Conservation (phyloP, 2,888 invertebrate species). For the Deladenus siricidicola region DNA sequence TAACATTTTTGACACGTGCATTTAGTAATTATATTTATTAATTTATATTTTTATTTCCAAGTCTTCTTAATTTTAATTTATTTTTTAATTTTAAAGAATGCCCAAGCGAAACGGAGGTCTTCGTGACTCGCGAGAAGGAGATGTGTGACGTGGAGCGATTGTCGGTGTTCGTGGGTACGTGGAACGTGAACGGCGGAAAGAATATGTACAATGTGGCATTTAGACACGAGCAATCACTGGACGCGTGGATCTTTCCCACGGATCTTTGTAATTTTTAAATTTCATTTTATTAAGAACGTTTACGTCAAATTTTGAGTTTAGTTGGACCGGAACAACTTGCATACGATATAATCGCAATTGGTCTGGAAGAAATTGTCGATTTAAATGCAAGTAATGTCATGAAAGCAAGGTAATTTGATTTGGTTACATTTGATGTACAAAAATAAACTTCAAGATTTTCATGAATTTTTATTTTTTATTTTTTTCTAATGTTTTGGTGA, state of each 20-base stretch:
- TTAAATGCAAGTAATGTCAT: conserved; percentile 95
- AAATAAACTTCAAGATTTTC: no score
- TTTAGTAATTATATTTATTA: neutral
- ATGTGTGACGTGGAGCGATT: conserved; percentile 33
- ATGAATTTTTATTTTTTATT: conserved; percentile 2
- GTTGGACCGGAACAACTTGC: conserved; percentile 6
- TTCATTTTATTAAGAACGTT: neutral
- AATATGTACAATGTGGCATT: conserved; percentile 86
- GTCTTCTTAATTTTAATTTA: conserved; percentile 41
- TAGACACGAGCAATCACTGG: conserved; percentile 55
- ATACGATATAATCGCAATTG: conserved; percentile 84
- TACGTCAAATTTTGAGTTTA: conserved; percentile 1
- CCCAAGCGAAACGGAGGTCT: conserved; percentile 37
- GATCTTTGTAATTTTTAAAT: conserved; percentile 9
- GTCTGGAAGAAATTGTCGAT: conserved; percentile 98
- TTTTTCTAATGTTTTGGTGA: neutral
- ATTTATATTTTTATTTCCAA: conserved; percentile 14
- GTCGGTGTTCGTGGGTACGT: conserved; percentile 74
- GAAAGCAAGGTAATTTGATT: conserved; percentile 67
- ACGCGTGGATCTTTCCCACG: conserved; percentile 55
- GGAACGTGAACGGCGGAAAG: conserved; percentile 98
- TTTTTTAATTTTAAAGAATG: conserved; percentile 34
- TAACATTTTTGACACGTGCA: neutral
- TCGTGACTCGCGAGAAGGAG: conserved; percentile 40
- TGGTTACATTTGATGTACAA: no score